These are phyloP conservation scores for Oncopeltus fasciatus DNA, from an alignment of 1,140 invertebrate genomes.

Conservation along the genomic window DNA sequence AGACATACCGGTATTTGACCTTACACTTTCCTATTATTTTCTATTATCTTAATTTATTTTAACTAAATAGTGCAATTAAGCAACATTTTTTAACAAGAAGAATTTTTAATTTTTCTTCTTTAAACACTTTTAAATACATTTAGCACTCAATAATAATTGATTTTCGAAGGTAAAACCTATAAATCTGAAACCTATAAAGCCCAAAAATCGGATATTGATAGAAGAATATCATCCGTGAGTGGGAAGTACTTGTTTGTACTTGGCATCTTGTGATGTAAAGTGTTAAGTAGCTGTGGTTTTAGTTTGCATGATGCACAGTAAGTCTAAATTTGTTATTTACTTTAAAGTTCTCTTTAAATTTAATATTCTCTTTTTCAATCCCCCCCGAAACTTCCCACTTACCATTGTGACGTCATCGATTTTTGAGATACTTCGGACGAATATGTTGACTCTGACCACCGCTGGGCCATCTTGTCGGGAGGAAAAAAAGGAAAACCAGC, in stretches of 20 bases:
- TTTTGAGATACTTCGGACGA: conserved; percentile 94
- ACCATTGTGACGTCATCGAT: conserved; percentile 98
- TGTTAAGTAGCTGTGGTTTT: not conserved
- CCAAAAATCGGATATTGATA: too few species aligned
- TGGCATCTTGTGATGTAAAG: not conserved
- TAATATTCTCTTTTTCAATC: not conserved
- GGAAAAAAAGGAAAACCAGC: not conserved
- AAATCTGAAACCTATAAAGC: too few species aligned
- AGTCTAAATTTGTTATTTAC: not conserved
- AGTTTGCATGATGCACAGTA: not conserved
- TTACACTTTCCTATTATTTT: too few species aligned
- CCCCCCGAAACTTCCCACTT: conserved; percentile 39
- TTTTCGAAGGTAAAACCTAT: too few species aligned
- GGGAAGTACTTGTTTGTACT: not conserved
- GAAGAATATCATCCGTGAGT: not conserved
- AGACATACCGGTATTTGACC: too few species aligned
- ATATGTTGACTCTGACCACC: conserved; percentile 88
- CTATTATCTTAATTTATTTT: too few species aligned
- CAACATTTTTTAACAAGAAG: too few species aligned
- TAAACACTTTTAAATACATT: too few species aligned
- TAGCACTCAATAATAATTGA: too few species aligned
- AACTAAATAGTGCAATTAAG: too few species aligned
- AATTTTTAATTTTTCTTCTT: too few species aligned
- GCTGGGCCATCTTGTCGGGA: conserved; percentile 61
- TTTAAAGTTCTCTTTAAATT: not conserved